phyloP scores from a whole-genome alignment of 2,797 vertebrate genomes.

The Ciconia nigra region DNA sequence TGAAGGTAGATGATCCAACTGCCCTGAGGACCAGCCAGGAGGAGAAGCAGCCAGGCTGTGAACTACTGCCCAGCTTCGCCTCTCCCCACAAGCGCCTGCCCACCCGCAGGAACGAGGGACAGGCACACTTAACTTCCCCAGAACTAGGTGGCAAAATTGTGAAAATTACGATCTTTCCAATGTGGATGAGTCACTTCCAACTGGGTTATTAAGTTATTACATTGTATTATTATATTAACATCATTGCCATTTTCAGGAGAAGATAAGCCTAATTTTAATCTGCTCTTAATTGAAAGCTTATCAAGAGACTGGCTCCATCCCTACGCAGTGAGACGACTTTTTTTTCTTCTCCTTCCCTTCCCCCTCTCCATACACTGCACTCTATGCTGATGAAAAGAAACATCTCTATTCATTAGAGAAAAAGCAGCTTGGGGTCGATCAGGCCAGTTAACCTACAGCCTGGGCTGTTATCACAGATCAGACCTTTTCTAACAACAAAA shows the following conservation, averaged over 20 bases:
- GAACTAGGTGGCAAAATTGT: neutral
- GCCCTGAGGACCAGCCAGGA: neutral
- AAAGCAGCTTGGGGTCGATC: slow-evolving; percentile 17
- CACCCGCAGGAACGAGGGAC: neutral
- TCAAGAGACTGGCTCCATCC: slow-evolving; percentile 44
- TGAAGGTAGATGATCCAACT: neutral
- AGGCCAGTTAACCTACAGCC: slow-evolving; percentile 42
- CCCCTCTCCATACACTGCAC: neutral
- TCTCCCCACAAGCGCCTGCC: neutral
- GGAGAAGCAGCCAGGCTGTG: neutral
- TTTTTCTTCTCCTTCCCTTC: neutral
- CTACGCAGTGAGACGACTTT: neutral
- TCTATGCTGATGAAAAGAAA: slow-evolving; percentile 50
- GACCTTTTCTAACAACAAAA: slow-evolving; percentile 20
- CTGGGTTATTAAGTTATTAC: slow-evolving; percentile 67
- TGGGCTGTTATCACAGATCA: slow-evolving; percentile 3
- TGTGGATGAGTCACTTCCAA: slow-evolving; percentile 47
- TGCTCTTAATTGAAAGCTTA: slow-evolving; percentile 70
- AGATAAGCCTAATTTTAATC: slow-evolving; percentile 71
- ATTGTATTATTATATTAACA: slow-evolving; percentile 61
- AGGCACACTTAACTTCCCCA: neutral
- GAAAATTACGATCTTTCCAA: neutral
- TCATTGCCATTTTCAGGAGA: slow-evolving; percentile 61
- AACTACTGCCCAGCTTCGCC: neutral
- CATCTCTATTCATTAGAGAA: slow-evolving; percentile 59